Evolutionary conservation across 2,113 vertebrate species (phyloP), one percentile per base, ranked within the genome.

Genomic region (Pseudorhombus dupliciocellatus): DNA sequence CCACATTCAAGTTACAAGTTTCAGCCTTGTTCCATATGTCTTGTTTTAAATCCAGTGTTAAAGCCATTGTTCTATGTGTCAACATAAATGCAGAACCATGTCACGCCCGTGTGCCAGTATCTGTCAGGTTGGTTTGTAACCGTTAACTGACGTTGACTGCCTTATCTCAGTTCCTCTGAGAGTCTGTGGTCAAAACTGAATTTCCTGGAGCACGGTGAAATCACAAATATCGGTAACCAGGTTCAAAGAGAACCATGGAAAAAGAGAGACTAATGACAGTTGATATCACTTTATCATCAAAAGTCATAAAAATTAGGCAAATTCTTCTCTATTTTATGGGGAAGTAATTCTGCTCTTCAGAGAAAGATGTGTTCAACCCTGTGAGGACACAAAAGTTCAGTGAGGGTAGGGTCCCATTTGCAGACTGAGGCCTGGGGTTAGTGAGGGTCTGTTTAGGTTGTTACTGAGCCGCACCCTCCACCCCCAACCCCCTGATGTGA

Each of bases 151-250:
- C 68, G 15, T 72, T 25, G 46, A 55, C 20, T 14, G 50, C 67
- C 75, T 81, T 81, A 80, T 81, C 70, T 26, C 48, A 77, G 69
- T 89, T 90, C 80, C 89, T 66, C 78, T 71, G 67, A 86, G 65
- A 46, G 61, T 77, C 56, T 89, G 87, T 64, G 86, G 83, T 78
- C 18, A n/a, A 57, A 58, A 72, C 64, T 67, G 64, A 74, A 31
- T 60, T 46, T 67, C 34, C 34, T 63, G 21, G 8, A 51, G 37
- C 53, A 65, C 73, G 76, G 67, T 65, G 55, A 54, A 44, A 63
- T 44, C 44, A 9, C 21, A 65, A 62, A 51, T 54, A 2, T 54
- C 3, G 14, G 8, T 58, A 28, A 69, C 7, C 2, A 11, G 8
- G 20, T 56, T 56, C 15, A 78, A 65, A 70, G 16, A 70, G 62